These are phyloP conservation scores for Pseudocheirus occidentalis DNA, from an alignment of 2,797 vertebrate species.

Conservation along the genomic window DNA sequence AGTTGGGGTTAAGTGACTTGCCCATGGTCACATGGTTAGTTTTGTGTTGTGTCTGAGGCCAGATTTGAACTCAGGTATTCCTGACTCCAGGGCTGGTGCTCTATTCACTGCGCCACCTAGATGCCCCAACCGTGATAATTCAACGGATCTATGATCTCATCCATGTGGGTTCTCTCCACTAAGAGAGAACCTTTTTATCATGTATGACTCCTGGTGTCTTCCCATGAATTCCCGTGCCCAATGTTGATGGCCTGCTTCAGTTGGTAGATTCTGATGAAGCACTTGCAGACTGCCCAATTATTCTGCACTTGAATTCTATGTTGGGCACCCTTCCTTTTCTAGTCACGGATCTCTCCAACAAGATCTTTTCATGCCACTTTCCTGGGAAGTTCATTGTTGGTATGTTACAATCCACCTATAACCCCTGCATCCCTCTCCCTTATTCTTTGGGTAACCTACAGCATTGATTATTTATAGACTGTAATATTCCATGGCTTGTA, in stretches of 20 bases:
- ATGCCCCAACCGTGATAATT: background rate
- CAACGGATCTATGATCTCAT: background rate
- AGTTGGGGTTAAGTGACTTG: no score
- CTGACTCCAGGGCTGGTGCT: no score
- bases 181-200: background rate
- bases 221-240: background rate
- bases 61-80: no score
- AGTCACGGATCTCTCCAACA: background rate
- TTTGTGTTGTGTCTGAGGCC: no score
- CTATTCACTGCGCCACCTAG: no score
- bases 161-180: background rate
- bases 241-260: background rate
- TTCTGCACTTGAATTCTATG: background rate
- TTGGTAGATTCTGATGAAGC: background rate
- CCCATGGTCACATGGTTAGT: no score
- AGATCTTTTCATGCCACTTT: background rate
- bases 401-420: background rate
- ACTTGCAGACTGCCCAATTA: background rate
- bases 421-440: background rate
- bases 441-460: background rate
- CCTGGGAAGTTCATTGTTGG: background rate
- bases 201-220: background rate
- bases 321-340: background rate
- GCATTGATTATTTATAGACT: background rate
- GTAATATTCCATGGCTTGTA: background rate